phyloP scores from a whole-genome alignment of 2,113 vertebrate species.

The Zosterops japonicus region DNA sequence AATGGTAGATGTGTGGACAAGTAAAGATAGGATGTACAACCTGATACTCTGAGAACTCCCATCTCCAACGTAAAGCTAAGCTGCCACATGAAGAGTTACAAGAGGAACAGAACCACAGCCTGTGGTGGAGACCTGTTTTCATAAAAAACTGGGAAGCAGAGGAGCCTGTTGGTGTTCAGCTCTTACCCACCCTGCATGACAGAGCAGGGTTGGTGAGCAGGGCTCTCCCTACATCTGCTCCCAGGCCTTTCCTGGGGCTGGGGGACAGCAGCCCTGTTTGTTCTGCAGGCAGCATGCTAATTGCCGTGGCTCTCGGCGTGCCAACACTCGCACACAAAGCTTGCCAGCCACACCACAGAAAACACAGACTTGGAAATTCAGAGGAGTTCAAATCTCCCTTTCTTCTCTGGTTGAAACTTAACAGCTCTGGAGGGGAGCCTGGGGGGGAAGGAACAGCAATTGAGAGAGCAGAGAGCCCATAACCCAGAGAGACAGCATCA shows the following conservation, averaged over 20 bases:
- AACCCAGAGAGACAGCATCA: conserved; percentile 18
- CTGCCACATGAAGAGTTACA: background rate
- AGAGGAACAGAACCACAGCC: accelerated
- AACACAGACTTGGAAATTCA: conserved; percentile 36
- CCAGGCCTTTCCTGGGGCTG: background rate
- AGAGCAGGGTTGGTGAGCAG: background rate
- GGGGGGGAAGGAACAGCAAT: conserved; percentile 38
- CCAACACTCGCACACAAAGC: background rate
- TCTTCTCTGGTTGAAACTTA: conserved; percentile 49
- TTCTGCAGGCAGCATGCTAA: background rate
- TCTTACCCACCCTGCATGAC: background rate
- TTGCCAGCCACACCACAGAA: conserved; percentile 11
- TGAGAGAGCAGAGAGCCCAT: background rate
- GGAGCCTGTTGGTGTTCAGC: background rate
- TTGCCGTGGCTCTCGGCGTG: background rate
- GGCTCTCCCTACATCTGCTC: background rate
- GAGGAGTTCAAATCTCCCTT: conserved; percentile 42
- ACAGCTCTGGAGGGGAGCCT: conserved; percentile 60
- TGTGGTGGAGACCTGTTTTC: background rate
- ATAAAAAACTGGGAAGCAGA: background rate
- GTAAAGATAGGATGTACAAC: accelerated
- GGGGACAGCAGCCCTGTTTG: background rate
- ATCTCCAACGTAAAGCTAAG: background rate
- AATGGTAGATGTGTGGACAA: background rate
- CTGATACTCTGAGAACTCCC: background rate